These are phyloP conservation scores for Hemicentrotus pulcherrimus DNA, from an alignment of 35 echinoderm and acorn worm genomes.

Conservation along the genomic window DNA sequence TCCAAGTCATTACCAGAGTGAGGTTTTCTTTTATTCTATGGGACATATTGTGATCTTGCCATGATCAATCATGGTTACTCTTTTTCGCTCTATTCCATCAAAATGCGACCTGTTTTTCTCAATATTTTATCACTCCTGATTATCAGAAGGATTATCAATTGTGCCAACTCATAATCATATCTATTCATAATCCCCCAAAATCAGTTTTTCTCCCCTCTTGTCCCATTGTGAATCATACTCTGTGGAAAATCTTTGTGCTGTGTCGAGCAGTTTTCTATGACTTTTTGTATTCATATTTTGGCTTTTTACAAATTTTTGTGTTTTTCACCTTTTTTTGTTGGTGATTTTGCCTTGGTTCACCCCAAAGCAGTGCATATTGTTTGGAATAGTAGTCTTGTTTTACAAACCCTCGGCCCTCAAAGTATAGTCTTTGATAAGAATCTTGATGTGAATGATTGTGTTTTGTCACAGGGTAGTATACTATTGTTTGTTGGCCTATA, in stretches of 20 bases:
- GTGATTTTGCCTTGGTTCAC: neutral
- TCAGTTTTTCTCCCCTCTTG: neutral
- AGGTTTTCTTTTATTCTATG: neutral
- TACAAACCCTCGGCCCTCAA: neutral
- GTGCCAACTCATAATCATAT: neutral
- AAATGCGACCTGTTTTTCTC: neutral
- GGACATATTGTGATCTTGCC: constrained; percentile 1
- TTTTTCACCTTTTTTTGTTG: neutral
- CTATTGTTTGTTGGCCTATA: neutral
- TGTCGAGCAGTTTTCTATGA: neutral
- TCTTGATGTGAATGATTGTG: no score
- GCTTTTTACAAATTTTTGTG: constrained; percentile 19
- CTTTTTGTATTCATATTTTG: neutral
- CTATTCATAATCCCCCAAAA: neutral
- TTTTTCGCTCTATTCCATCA: neutral
- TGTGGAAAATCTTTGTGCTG: neutral
- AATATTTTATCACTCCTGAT: neutral
- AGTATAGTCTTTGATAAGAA: neutral
- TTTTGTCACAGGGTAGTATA: no score
- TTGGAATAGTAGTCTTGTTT: neutral
- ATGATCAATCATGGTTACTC: neutral
- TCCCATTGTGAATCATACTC: neutral
- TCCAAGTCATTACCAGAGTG: neutral
- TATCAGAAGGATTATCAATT: neutral
- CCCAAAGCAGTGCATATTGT: neutral